A percentile compares a stretch with the other conserved stretches of the same genome.
phyloP scores from a whole-genome alignment of 2,113 vertebrate genomes.

The Hassar affinis region DNA sequence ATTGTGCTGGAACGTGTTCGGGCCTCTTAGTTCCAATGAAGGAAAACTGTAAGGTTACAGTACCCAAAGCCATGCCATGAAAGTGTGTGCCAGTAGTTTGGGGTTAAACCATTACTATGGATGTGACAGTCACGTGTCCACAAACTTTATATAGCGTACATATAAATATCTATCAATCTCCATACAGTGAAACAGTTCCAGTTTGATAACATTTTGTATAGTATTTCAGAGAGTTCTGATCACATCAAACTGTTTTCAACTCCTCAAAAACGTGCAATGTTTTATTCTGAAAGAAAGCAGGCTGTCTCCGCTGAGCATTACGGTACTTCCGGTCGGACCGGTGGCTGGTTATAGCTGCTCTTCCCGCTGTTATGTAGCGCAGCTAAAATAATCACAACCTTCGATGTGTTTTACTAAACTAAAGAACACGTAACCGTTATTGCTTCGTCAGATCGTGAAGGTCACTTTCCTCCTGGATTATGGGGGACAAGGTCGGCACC shows the following conservation, averaged over 20 bases:
- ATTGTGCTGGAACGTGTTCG: no score
- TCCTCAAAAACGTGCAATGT: no score
- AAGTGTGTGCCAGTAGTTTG: background rate
- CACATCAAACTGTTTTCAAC: background rate
- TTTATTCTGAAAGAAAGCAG: slow-evolving; percentile 29
- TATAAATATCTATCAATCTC: no score
- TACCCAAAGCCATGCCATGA: background rate
- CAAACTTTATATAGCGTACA: background rate
- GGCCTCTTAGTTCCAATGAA: no score
- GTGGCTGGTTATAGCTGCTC: background rate
- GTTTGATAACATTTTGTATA: background rate
- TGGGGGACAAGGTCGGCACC: slow-evolving; percentile 72
- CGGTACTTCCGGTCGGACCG: slow-evolving; percentile 5
- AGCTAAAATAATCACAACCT: slow-evolving; percentile 5
- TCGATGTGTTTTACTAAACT: slow-evolving; percentile 33
- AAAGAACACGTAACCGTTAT: background rate
- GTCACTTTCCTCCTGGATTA: slow-evolving; percentile 64
- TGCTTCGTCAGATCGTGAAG: background rate
- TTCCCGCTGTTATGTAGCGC: slow-evolving; percentile 3
- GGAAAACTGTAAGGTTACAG: background rate
- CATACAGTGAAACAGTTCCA: background rate
- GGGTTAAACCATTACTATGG: background rate
- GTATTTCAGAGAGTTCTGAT: background rate
- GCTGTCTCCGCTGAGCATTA: background rate
- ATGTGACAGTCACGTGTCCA: background rate